Evolutionary conservation across 2,888 invertebrate species (phyloP).

Genomic region (Melolontha melolontha): DNA sequence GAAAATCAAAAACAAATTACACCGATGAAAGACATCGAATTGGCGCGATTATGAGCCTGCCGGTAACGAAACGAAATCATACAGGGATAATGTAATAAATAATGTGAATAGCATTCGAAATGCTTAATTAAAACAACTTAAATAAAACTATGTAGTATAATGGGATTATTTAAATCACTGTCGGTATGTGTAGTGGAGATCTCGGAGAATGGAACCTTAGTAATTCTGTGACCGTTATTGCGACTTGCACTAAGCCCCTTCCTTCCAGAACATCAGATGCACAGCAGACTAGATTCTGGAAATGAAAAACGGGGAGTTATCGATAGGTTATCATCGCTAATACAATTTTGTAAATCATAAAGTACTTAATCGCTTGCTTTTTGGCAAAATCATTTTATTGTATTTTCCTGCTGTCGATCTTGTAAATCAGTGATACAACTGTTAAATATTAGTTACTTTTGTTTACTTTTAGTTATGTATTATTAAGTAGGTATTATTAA

Average conservation of each 20-base stretch:
- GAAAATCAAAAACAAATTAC: background rate
- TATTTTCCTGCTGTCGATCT: no score
- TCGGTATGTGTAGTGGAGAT: slow-evolving; percentile 59
- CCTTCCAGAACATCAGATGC: slow-evolving; percentile 94
- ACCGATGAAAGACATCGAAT: slow-evolving; percentile 12
- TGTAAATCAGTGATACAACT: no score
- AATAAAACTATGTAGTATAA: slow-evolving; percentile 21
- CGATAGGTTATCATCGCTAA: background rate
- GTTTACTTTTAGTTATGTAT: no score
- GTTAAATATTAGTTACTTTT: no score
- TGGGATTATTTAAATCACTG: slow-evolving; percentile 41
- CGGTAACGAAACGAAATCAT: slow-evolving; percentile 20
- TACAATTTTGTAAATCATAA: background rate
- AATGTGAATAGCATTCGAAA: slow-evolving; percentile 2
- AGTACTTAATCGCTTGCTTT: background rate
- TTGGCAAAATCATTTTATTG: background rate
- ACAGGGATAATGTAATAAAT: slow-evolving; percentile 24
- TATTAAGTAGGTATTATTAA: no score
- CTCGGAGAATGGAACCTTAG: slow-evolving; percentile 74
- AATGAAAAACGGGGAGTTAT: slow-evolving; percentile 54
- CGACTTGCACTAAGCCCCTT: slow-evolving; percentile 87
- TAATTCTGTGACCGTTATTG: slow-evolving; percentile 88
- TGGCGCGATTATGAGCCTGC: slow-evolving; percentile 13
- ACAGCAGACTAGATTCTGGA: slow-evolving; percentile 90
- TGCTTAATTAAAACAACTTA: slow-evolving; percentile 1